Evolutionary conservation across 2,113 vertebrate genomes (phyloP).

Genomic region (Polypterus bichir): DNA sequence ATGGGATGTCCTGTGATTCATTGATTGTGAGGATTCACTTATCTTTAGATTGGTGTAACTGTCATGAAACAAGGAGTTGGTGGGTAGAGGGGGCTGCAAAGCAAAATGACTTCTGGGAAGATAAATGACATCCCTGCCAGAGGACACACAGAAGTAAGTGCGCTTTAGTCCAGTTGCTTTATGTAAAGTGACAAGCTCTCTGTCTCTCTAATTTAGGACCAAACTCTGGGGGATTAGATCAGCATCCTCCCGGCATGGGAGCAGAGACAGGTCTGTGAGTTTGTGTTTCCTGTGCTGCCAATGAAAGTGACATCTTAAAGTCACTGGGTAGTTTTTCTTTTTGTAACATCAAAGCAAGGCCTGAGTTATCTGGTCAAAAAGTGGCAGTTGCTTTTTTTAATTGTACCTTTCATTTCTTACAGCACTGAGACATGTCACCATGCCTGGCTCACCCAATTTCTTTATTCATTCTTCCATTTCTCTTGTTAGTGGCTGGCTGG

Average conservation of each 20-base stretch:
- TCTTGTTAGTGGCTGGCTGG: too few relatives aligned
- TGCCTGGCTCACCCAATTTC: too few relatives aligned
- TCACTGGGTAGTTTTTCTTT: conserved; percentile 13
- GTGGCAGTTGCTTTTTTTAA: too few relatives aligned
- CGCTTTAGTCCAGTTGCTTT: conserved; percentile 21
- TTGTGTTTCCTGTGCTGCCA: neutral
- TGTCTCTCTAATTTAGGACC: conserved; percentile 28
- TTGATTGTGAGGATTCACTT: too few relatives aligned
- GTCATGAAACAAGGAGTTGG: neutral
- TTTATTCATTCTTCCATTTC: too few relatives aligned
- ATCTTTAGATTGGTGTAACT: too few relatives aligned
- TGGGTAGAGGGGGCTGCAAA: too few relatives aligned
- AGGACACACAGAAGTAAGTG: conserved; percentile 26
- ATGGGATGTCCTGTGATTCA: too few relatives aligned
- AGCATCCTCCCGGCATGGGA: neutral
- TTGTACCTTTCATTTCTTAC: too few relatives aligned
- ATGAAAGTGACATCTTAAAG: conserved; percentile 2
- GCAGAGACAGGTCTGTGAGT: neutral
- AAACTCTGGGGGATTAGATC: conserved; percentile 19
- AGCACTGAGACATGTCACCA: too few relatives aligned
- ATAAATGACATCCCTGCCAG: conserved; percentile 23
- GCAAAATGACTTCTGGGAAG: conserved; percentile 1
- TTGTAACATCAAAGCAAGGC: too few relatives aligned
- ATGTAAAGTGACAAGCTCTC: conserved; percentile 35
- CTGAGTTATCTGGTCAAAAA: too few relatives aligned